Base-by-base conservation (phyloP, 1,140 invertebrate genomes). In the Trypoxylus dichotomus region DNA sequence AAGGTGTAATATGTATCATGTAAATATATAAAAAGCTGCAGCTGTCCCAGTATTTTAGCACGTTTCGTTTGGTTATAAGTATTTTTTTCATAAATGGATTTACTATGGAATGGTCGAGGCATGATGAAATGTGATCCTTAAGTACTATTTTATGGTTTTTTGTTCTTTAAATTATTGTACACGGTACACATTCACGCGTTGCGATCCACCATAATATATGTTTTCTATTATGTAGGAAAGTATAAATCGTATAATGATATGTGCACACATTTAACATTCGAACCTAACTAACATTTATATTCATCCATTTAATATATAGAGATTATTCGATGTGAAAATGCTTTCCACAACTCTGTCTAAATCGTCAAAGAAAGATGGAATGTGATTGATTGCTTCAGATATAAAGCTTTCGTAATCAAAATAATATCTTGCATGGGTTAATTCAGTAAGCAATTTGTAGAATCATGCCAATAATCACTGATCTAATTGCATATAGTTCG, bases 181-280 rank as follows among this genome's bases (percentile, higher is more conserved):
- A 68, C 27, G 24, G 27, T 68, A 24, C n/a, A 68, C 60, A 68
- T 29, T 68, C 60, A 83, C 78, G 42, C 54, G 43, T 21, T 78
- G 60, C 73, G 43, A 63, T 78, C 73, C 71, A 78, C 42, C 60
- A 68, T 68, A 68, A 68, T 24, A 68, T 68, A 25, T 68, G 5
- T n/a, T 54, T 54, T 54, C 5, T n/a, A 68, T 79, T 60, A 71
- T 79, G 32, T 83, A 83, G 82, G 81, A 84, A 84, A 84, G 83
- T 84, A 84, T 83, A 83, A 84, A 84, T 81, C 80, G 79, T 84
- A 81, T 81, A 77, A 83, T 83, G 83, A 84, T 84, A 84, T 84
- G 83, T 84, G 82, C 82, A 84, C 82, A 83, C 82, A 32, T 32
- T 32, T 21, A 29, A 68, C 60, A 68, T 68, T 29, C 60, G 27